Evolutionary conservation across 2,797 vertebrate genomes (phyloP), one percentile per base, ranked within the genome.

Genomic region (Aldrovandia affinis): DNA sequence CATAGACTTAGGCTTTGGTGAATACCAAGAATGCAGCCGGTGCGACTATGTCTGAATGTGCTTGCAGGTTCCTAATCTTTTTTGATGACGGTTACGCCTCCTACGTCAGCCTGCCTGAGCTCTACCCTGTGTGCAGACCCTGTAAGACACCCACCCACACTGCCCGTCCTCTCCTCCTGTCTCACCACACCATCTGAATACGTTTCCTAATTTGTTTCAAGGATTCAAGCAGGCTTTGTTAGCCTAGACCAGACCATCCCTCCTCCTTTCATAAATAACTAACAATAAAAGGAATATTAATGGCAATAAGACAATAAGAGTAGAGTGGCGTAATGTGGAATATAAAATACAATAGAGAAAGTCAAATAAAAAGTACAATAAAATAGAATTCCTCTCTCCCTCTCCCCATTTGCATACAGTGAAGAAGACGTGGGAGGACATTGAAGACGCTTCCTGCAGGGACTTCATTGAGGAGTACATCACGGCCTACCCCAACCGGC

Each of bases 391-490:
- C n/a, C 7, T 9, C 22, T 52, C 33, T 0, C 44, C 88, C 44
- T 83, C 84, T 4, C 78, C 83, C 10, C 88, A 8, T 59, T 44
- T 78, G 87, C 73, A 55, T 77, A 55, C 91, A 99, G 98, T 99
- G 83, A 94, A 95, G 61, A 97, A 95, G 77, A 95, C 96, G 0
- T 99, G 98, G 98, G 98, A 99, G 44, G 98, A 99, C 90, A 99
- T 99, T 2, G 98, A 99, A 87, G 98, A 99, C 0, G 91, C 95
- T 12, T 99, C 98, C 0, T 99, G 98, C 78, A 94, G 96, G 9
- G 98, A 99, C 90, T 99, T 99, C 88, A 98, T 99, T 0, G 97
- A 98, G 90, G 98, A 99, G 80, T 99, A 99, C 89, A 97, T 99
- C 92, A 98, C 97, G 0, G 97, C 98, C 0, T 99, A 99, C 88